Percentiles rank a stretch among this genome's conserved stretches.
Evolutionary conservation across 2,113 vertebrate species (phyloP).

Genomic region (Pithys albifrons): DNA sequence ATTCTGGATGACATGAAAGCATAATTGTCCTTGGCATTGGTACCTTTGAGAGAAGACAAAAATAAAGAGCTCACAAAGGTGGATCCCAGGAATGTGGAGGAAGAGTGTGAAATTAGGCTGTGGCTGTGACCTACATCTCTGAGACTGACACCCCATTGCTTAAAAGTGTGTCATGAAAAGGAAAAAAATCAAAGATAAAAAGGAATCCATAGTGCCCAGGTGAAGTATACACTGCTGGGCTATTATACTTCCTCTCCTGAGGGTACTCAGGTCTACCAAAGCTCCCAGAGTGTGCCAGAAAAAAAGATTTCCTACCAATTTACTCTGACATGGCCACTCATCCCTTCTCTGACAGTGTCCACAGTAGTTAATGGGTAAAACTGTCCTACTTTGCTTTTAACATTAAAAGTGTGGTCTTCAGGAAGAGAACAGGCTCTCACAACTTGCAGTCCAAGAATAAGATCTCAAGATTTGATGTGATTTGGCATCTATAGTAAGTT

Average conservation of each 20-base stretch:
- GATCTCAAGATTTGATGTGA: slow-evolving; percentile 30
- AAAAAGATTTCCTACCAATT: background rate
- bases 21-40: background rate
- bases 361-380: slow-evolving; percentile 7
- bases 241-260: background rate
- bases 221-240: fast-evolving
- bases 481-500: slow-evolving; percentile 32
- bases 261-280: background rate
- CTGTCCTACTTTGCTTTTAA: slow-evolving; percentile 7
- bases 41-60: background rate
- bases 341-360: background rate
- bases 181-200: background rate
- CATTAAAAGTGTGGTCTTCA: slow-evolving; percentile 8
- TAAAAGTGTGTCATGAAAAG: background rate
- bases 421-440: background rate
- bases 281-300: background rate
- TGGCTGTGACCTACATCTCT: background rate
- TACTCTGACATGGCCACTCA: background rate
- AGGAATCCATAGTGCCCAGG: background rate
- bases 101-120: background rate
- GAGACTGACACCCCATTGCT: background rate
- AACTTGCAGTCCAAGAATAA: slow-evolving; percentile 18
- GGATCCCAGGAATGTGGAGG: background rate
- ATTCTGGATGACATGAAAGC: background rate
- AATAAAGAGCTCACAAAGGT: background rate